These are phyloP conservation scores for Xylophagus ater DNA, from an alignment of 2,888 invertebrate species.

Conservation along the genomic window DNA sequence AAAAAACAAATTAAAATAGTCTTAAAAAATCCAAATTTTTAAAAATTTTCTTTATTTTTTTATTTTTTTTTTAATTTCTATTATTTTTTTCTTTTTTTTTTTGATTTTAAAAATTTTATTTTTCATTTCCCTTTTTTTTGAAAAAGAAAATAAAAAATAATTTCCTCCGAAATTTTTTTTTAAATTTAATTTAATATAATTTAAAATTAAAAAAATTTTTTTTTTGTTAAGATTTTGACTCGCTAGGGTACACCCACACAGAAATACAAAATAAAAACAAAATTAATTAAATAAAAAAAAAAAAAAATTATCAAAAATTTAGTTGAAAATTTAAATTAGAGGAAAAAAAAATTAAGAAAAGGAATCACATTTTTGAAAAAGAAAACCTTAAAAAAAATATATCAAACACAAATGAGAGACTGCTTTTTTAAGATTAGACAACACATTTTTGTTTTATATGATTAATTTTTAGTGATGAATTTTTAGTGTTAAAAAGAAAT, in stretches of 20 bases:
- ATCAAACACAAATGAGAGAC: constrained; percentile 17
- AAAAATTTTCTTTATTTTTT: constrained; percentile 7
- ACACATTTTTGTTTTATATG: constrained; percentile 13
- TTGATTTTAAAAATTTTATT: constrained; percentile 6
- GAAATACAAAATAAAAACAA: constrained; percentile 6
- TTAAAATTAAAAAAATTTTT: constrained; percentile 3
- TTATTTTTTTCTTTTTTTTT: constrained; percentile 12
- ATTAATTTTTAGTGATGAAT: constrained; percentile 16
- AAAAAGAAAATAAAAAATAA: constrained; percentile 14
- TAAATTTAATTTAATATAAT: constrained; percentile 5
- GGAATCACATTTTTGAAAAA: constrained; percentile 23
- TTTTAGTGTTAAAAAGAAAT: constrained; percentile 4
- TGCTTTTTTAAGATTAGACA: constrained; percentile 15
- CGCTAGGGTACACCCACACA: constrained; percentile 5
- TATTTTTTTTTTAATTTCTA: constrained; percentile 10
- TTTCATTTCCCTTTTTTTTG: background rate
- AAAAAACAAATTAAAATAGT: constrained; percentile 2
- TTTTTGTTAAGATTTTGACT: constrained; percentile 12
- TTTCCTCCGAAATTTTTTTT: constrained; percentile 4
- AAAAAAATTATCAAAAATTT: no score
- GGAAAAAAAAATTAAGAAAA: background rate
- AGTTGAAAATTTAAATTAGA: constrained; percentile 2
- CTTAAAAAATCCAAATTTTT: background rate
- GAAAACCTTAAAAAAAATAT: constrained; percentile 11
- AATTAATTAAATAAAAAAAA: constrained; percentile 11